Evolutionary conservation across 2,888 invertebrate species (phyloP), one percentile per base, ranked within the genome.

Genomic region (Morpho achilles): DNA sequence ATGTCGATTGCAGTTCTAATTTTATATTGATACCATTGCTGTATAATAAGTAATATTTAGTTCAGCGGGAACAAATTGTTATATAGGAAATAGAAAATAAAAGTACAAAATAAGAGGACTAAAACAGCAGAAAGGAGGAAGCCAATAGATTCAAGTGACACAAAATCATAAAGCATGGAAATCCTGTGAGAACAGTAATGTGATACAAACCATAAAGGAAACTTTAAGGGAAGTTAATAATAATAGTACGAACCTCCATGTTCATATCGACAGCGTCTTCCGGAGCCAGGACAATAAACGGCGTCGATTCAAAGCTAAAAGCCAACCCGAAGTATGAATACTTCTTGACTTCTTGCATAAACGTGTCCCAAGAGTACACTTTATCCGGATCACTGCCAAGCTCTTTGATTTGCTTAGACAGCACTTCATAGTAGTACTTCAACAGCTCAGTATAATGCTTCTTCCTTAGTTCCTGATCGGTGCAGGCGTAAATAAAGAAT

Each of bases 241-340:
- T 32, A 5, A 32, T 32, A 3, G 5, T 32, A 32, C 60, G 66
- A 76, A 92, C 92, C 80, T 91, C 75, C 70, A 93, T 87, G 8
- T 93, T 92, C 79, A 94, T 88, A 70, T 92, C 87, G 39, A 92
- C 80, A 7, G 92, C 88, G 58, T 94, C 92, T 53, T 92, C 90
- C 0, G 92, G 92, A 0, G 90, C 91, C 61, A 94, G 68, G 56
- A 93, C 72, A 2, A 91, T 90, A 63, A 93, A 89, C 2, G 92
- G 91, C 7, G 92, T 81, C 0, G 93, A 91, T 71, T 94, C 94
- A 63, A 93, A 87, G 50, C 92, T 87, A 71, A 94, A 93, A 5
- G 84, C 91, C 41, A 93, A 66, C 1, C 93, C 94, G 65, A 92
- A 92, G 57, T 81, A 82, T 3, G 91, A 92, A 71, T 92, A 88